phyloP scores from a whole-genome alignment of 1,140 invertebrate genomes.

The Neoseiulus cucumeris region DNA sequence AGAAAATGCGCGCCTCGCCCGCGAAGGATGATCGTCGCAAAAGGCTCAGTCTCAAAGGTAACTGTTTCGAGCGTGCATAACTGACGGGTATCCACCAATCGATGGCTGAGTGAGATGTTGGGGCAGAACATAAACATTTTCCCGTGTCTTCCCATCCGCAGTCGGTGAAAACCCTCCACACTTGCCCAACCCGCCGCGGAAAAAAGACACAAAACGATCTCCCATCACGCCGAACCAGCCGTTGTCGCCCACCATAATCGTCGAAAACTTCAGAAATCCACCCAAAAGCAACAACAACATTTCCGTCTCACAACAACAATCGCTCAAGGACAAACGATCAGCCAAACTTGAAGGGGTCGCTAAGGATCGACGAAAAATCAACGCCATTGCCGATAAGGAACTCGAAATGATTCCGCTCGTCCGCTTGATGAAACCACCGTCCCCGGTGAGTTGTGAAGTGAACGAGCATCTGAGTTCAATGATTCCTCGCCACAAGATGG shows the following conservation, averaged over 20 bases:
- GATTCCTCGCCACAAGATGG: too few relatives aligned
- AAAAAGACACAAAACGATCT: not conserved
- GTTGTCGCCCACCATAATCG: not conserved
- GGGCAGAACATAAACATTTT: too few relatives aligned
- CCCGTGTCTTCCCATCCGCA: too few relatives aligned
- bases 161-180: not conserved
- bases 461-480: too few relatives aligned
- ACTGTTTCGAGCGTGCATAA: too few relatives aligned
- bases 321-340: constrained; percentile 1
- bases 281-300: not conserved
- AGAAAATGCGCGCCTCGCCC: not conserved
- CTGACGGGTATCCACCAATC: too few relatives aligned
- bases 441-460: not conserved
- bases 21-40: not conserved
- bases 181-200: not conserved
- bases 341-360: constrained; percentile 3
- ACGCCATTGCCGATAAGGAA: not conserved
- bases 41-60: constrained; percentile 7
- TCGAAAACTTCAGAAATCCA: not conserved
- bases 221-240: not conserved
- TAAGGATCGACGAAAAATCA: not conserved
- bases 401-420: constrained; percentile 10
- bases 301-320: not conserved
- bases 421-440: not conserved
- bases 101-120: too few relatives aligned